Evolutionary conservation across 2,113 vertebrate genomes (phyloP).

Genomic region (Psephotus haematonotus): DNA sequence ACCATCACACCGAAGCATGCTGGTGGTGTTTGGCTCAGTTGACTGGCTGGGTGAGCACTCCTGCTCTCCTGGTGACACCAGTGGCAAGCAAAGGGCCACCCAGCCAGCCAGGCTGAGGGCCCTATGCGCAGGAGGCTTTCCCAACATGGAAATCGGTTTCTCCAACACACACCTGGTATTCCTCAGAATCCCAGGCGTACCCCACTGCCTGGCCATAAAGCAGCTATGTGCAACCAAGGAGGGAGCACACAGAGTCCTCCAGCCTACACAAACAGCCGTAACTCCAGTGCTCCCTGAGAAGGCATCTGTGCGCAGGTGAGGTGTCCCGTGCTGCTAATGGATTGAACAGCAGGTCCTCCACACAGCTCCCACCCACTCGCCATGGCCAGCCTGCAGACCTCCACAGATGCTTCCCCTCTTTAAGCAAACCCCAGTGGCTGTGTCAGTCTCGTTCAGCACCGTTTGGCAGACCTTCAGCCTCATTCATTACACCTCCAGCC

Average conservation of each 20-base stretch:
- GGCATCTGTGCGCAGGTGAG: background rate
- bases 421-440: conserved; percentile 7
- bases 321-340: background rate
- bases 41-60: fast-evolving
- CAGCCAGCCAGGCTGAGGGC: background rate
- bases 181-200: background rate
- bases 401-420: background rate
- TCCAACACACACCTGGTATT: background rate
- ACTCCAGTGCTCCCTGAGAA: background rate
- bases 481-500: conserved; percentile 13
- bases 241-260: background rate
- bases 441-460: background rate
- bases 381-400: background rate
- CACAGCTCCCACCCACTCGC: background rate
- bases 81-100: background rate
- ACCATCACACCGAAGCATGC: fast-evolving
- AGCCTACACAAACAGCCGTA: background rate
- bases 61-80: background rate
- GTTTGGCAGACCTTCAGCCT: conserved; percentile 9
- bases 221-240: background rate
- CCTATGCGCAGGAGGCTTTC: background rate
- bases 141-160: fast-evolving
- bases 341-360: background rate
- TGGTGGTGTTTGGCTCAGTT: background rate
- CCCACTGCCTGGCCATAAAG: background rate